A percentile compares a stretch with the other conserved stretches of the same genome.
Conservation (phyloP, 2,888 invertebrate genomes). For the Gryllus longicercus region DNA sequence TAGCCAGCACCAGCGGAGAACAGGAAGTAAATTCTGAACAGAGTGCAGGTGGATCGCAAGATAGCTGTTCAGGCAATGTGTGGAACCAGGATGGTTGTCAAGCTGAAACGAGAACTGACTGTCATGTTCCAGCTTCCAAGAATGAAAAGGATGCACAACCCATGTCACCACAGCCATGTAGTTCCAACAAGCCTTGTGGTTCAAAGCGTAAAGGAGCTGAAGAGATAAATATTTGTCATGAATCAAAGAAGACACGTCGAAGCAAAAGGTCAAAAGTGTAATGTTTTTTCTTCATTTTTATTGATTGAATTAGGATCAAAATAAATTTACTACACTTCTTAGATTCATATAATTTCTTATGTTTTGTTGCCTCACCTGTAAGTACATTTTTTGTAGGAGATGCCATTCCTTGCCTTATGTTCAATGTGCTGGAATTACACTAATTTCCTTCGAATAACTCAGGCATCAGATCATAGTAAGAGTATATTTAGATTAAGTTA, state of each 20-base stretch:
- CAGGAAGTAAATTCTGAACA: background rate
- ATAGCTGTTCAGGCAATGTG: background rate
- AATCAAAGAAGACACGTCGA: conserved; percentile 8
- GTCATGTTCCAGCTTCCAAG: background rate
- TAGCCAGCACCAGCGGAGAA: background rate
- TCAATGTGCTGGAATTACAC: background rate
- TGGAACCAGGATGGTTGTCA: background rate
- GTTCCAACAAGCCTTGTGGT: background rate
- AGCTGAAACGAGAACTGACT: background rate
- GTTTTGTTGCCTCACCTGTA: conserved; percentile 3
- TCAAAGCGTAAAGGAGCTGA: background rate
- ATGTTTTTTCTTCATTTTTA: conserved; percentile 1
- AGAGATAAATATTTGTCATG: background rate
- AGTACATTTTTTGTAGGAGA: background rate
- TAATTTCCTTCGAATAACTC: background rate
- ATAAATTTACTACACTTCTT: too few species aligned
- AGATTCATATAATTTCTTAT: background rate
- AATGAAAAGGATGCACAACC: background rate
- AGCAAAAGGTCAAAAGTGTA: conserved; percentile 10
- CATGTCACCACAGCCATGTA: background rate
- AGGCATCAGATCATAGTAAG: background rate
- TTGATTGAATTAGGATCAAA: background rate
- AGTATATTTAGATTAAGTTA: background rate
- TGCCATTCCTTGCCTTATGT: background rate
- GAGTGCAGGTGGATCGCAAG: conserved; percentile 12